Conservation (phyloP, 2,797 vertebrate species). For the Otus scops region DNA sequence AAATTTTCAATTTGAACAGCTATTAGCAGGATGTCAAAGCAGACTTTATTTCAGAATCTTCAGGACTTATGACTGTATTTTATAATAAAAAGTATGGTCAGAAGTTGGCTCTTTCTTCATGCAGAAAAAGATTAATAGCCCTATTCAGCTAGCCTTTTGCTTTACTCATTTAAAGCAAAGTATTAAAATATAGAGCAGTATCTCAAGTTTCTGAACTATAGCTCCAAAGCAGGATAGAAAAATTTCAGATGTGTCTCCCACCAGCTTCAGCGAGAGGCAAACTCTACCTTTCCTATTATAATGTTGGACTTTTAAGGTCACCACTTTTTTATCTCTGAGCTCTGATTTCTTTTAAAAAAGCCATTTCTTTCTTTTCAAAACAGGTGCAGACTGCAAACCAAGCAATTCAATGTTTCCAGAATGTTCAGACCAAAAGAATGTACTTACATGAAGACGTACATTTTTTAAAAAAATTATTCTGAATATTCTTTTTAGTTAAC, state of each 20-base stretch:
- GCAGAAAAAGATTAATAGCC: not conserved
- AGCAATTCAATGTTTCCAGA: not conserved
- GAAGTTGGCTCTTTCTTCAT: constrained; percentile 20
- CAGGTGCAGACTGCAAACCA: not conserved
- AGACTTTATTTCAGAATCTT: constrained; percentile 33
- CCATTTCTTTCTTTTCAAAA: not conserved
- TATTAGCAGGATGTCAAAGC: not conserved
- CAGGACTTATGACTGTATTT: not conserved
- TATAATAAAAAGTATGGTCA: constrained; percentile 13
- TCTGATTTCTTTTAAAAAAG: not conserved
- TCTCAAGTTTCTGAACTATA: not conserved
- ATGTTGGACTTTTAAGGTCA: not conserved
- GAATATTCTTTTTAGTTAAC: not conserved
- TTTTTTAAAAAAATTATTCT: not conserved
- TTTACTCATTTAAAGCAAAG: not conserved
- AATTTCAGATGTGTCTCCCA: not conserved
- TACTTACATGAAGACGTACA: not conserved
- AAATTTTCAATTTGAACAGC: constrained; percentile 10
- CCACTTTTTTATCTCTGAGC: not conserved
- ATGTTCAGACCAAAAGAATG: not conserved
- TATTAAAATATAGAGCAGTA: not conserved
- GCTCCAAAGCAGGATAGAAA: not conserved
- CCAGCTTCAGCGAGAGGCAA: not conserved
- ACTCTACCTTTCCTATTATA: not conserved
- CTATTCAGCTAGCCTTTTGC: not conserved